A percentile compares a stretch with the other conserved stretches of the same genome.
These are phyloP conservation scores for Peromyscus attwateri DNA, from an alignment of 2,797 vertebrate species.

Conservation along the genomic window DNA sequence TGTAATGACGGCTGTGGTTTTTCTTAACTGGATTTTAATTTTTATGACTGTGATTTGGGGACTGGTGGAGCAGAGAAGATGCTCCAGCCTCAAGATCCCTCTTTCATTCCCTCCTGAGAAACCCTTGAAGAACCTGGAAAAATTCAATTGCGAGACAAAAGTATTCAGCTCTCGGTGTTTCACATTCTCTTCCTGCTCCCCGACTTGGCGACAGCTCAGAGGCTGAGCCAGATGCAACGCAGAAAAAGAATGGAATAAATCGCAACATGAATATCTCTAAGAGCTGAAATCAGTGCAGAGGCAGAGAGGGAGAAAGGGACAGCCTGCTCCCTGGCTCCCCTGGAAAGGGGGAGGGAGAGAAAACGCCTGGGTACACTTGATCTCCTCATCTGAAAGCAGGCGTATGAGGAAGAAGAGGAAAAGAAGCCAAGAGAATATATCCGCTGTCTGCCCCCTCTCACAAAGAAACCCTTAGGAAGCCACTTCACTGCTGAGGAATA, in stretches of 20 bases:
- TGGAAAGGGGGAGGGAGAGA: background rate
- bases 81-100: background rate
- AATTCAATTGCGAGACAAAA: constrained; percentile 72
- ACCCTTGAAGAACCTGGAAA: constrained; percentile 63
- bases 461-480: background rate
- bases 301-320: background rate
- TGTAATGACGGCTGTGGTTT: constrained; percentile 85
- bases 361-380: background rate
- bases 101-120: constrained; percentile 53
- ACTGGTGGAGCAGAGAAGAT: constrained; percentile 74
- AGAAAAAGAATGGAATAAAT: constrained; percentile 85
- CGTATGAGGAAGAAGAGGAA: background rate
- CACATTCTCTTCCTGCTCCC: constrained; percentile 79
- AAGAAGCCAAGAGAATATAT: background rate
- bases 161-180: constrained; percentile 70
- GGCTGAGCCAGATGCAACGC: constrained; percentile 89
- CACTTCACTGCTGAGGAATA: background rate
- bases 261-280: constrained; percentile 77
- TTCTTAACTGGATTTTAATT: constrained; percentile 88
- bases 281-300: background rate
- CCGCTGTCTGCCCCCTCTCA: background rate
- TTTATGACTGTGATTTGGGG: constrained; percentile 87
- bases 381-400: background rate
- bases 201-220: constrained; percentile 80
- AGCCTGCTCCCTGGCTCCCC: background rate